Conservation (phyloP, 2,888 invertebrate species). For the Drosophila anomelani region DNA sequence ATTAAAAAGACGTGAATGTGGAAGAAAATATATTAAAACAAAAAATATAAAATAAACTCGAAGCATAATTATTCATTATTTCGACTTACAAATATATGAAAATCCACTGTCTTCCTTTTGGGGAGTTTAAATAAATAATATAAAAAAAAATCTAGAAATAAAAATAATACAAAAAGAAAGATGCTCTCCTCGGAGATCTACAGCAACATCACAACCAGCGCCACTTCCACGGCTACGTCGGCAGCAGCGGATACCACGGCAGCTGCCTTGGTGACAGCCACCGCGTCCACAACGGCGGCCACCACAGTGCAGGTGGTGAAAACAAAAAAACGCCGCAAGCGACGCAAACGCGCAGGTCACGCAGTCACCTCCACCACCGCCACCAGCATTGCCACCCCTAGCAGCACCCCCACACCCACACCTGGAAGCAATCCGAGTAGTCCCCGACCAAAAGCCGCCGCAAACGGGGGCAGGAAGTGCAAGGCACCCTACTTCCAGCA, state of each 20-base stretch:
- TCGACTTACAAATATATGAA: background rate
- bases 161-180: conserved; percentile 1
- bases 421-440: conserved; percentile 9
- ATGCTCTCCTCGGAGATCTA: conserved; percentile 76
- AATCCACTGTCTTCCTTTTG: conserved; percentile 39
- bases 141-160: background rate
- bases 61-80: background rate
- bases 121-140: conserved; percentile 2
- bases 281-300: conserved; percentile 50
- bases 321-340: conserved; percentile 70
- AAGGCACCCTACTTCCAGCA: conserved; percentile 83
- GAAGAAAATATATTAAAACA: background rate
- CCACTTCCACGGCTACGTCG: conserved; percentile 38
- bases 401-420: conserved; percentile 2
- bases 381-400: conserved; percentile 8
- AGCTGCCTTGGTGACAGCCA: conserved; percentile 48
- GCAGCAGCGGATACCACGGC: conserved; percentile 22
- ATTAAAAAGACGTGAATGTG: background rate
- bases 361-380: conserved; percentile 26
- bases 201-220: conserved; percentile 51
- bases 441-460: conserved; percentile 17
- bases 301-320: conserved; percentile 63
- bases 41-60: background rate
- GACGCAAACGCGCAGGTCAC: conserved; percentile 69
- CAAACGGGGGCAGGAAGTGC: conserved; percentile 58